These are phyloP conservation scores for Steatocranus sp. DNA, from an alignment of 2,797 vertebrate genomes.

Conservation along the genomic window DNA sequence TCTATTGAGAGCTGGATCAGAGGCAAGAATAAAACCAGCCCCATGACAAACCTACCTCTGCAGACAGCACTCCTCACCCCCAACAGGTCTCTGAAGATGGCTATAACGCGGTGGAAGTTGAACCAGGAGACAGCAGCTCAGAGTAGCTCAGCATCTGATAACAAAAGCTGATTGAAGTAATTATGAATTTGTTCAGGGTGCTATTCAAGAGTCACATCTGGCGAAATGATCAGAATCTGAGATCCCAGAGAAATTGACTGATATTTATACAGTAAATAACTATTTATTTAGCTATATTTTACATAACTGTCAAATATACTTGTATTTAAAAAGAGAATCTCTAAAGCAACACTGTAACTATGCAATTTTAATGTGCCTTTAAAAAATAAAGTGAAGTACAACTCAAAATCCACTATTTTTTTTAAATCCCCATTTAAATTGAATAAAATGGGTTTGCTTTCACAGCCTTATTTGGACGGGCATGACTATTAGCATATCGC, in stretches of 20 bases:
- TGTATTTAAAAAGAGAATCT: background rate
- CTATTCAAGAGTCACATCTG: background rate
- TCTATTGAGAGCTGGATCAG: constrained; percentile 86
- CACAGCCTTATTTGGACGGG: background rate
- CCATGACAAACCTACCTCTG: constrained; percentile 88
- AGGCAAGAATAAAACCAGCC: constrained; percentile 80
- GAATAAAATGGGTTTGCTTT: background rate
- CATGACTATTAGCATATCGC: background rate
- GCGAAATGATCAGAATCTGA: background rate
- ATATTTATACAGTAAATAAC: background rate
- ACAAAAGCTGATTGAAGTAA: background rate
- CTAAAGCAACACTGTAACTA: background rate
- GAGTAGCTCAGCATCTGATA: background rate
- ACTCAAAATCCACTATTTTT: background rate
- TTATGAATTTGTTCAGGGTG: background rate
- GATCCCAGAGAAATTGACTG: background rate
- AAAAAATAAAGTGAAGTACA: background rate
- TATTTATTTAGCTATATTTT: background rate
- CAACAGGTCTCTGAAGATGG: constrained; percentile 86
- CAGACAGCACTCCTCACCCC: constrained; percentile 77
- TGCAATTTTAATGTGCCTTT: background rate
- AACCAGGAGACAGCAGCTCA: constrained; percentile 22
- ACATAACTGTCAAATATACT: background rate
- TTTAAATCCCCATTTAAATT: background rate
- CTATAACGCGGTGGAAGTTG: constrained; percentile 78